A percentile compares a stretch with the other conserved stretches of the same genome.
These are phyloP conservation scores for Lepidocolaptes lacrymiger DNA, from an alignment of 2,797 vertebrate genomes.

Conservation along the genomic window DNA sequence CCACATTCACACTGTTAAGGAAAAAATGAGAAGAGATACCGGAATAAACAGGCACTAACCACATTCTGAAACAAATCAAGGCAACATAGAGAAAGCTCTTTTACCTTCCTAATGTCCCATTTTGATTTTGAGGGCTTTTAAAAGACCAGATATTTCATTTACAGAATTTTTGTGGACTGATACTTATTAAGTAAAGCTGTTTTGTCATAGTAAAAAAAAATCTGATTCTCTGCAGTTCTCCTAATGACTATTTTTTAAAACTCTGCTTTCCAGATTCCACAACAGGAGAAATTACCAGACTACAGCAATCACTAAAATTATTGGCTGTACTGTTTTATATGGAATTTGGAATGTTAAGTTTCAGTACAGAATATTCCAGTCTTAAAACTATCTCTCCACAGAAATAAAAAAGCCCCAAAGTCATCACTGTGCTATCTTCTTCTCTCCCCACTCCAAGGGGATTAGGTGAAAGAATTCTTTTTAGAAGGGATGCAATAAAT, in stretches of 20 bases:
- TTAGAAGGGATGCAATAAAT: constrained; percentile 3
- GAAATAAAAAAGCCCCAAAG: not conserved
- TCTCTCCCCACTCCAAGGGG: not conserved
- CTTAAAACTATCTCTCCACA: not conserved
- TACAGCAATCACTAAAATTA: not conserved
- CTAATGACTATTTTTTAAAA: not conserved
- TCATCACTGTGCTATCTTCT: not conserved
- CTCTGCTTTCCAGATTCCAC: not conserved
- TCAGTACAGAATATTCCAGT: not conserved
- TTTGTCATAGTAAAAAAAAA: not conserved
- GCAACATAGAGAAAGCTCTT: not conserved
- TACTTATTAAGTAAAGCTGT: not conserved
- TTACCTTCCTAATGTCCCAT: not conserved
- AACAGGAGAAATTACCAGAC: not conserved
- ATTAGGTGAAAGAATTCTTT: constrained; percentile 38
- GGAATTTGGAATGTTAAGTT: not conserved
- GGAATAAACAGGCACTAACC: not conserved
- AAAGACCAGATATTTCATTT: not conserved
- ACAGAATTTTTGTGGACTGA: not conserved
- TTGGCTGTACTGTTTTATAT: not conserved
- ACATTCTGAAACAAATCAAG: not conserved
- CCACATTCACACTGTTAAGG: not conserved
- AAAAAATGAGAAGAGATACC: not conserved
- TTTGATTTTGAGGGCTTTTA: not conserved
- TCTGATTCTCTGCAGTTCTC: not conserved